Conservation (phyloP, 2,888 invertebrate genomes). For the Caenorhabditis sulstoni region DNA sequence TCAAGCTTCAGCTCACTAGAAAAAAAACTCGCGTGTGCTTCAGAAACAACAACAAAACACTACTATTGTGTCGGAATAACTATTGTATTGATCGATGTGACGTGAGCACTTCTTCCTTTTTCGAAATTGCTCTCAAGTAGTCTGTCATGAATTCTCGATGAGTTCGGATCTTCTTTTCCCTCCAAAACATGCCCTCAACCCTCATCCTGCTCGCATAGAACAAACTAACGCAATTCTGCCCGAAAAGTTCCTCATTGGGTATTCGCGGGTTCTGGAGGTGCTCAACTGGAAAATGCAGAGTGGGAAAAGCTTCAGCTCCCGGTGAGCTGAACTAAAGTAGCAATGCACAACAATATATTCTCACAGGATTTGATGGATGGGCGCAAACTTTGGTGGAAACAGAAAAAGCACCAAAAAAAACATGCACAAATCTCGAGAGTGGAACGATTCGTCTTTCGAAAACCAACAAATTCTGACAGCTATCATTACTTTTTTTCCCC, state of each 20-base stretch:
- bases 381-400: constrained; percentile 28
- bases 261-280: constrained; percentile 43
- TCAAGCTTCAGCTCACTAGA: no score
- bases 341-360: constrained; percentile 18
- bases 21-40: constrained; percentile 2
- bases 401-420: constrained; percentile 15
- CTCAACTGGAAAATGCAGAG: constrained; percentile 52
- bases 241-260: constrained; percentile 47
- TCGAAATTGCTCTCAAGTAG: constrained; percentile 47
- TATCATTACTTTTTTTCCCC: constrained; percentile 54
- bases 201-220: constrained; percentile 24
- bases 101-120: constrained; percentile 44
- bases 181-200: constrained; percentile 17
- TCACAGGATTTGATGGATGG: constrained; percentile 39
- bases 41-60: constrained; percentile 23
- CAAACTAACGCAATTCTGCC: constrained; percentile 21
- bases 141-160: constrained; percentile 51
- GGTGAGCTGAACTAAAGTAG: constrained; percentile 26
- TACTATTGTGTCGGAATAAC: constrained; percentile 1
- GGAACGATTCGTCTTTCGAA: constrained; percentile 49
- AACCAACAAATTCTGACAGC: constrained; percentile 43
- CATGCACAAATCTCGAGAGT: constrained; percentile 52
- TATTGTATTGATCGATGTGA: constrained; percentile 42
- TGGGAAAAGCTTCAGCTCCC: constrained; percentile 22
- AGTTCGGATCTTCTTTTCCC: constrained; percentile 17